Evolutionary conservation across 1,140 invertebrate genomes (phyloP).

Genomic region (Lordiphosa clarofinis): DNA sequence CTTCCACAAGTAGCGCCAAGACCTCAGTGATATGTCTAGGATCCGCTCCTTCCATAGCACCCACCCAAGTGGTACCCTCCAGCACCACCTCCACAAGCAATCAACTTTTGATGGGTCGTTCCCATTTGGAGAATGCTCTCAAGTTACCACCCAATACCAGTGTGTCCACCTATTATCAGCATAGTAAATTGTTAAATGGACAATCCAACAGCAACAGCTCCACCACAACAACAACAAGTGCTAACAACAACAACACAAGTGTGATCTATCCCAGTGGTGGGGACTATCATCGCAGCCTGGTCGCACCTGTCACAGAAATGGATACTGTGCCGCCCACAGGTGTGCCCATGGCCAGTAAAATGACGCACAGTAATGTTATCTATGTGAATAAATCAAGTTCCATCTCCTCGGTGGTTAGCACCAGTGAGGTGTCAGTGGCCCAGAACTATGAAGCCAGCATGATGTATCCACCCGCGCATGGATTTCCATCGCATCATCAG

Average conservation of each 20-base stretch:
- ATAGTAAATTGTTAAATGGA: conserved; percentile 60
- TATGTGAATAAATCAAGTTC: conserved; percentile 68
- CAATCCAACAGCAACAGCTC: conserved; percentile 14
- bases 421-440: conserved; percentile 27
- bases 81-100: conserved; percentile 26
- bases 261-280: conserved; percentile 6
- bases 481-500: conserved; percentile 5
- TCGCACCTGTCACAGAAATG: conserved; percentile 73
- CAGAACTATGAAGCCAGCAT: not conserved
- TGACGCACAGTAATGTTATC: conserved; percentile 70
- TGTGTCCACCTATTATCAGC: conserved; percentile 75
- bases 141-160: conserved; percentile 74
- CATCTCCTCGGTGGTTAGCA: conserved; percentile 50
- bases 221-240: conserved; percentile 6
- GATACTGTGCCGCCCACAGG: conserved; percentile 76
- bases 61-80: conserved; percentile 19
- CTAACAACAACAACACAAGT: conserved; percentile 2
- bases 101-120: conserved; percentile 51
- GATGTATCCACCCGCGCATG: too few relatives aligned
- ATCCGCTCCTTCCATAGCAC: conserved; percentile 16
- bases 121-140: conserved; percentile 70
- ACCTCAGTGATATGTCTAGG: conserved; percentile 64
- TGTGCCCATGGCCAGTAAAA: conserved; percentile 57
- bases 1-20: conserved; percentile 39
- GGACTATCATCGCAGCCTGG: conserved; percentile 35